These are phyloP conservation scores for Calameuta filiformis DNA, from an alignment of 2,888 invertebrate genomes.

Conservation along the genomic window DNA sequence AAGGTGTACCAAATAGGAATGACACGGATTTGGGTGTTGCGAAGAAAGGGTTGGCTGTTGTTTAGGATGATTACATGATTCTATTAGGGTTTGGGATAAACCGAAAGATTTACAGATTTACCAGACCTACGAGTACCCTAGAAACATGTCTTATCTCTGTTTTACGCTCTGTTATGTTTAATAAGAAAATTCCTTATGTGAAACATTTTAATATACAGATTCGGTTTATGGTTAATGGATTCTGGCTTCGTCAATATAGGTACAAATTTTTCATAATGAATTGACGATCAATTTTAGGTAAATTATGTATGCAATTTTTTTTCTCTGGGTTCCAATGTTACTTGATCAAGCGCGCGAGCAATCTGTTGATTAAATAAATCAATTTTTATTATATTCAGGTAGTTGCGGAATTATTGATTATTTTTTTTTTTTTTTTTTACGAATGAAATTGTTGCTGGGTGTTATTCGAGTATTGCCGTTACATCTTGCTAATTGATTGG, in stretches of 20 bases:
- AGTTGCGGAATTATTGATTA: no score
- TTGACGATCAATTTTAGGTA: no score
- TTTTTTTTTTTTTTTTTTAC: no score
- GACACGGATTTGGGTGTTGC: not conserved
- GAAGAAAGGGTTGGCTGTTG: not conserved
- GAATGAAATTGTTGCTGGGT: not conserved
- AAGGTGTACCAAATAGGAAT: not conserved
- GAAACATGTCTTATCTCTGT: slow-evolving; percentile 45
- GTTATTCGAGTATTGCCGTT: not conserved
- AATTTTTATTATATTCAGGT: no score
- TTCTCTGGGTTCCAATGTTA: no score
- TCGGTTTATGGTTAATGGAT: not conserved
- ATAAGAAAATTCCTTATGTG: slow-evolving; percentile 27
- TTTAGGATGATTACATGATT: not conserved
- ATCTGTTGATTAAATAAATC: no score
- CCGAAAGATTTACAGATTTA: not conserved
- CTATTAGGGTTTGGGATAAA: not conserved
- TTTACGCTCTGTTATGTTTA: slow-evolving; percentile 49
- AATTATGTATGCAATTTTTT: no score
- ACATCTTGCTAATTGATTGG: not conserved
- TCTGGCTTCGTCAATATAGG: not conserved
- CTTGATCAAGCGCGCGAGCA: no score
- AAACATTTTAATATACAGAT: not conserved
- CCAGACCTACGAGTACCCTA: not conserved
- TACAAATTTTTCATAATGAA: not conserved